These are phyloP conservation scores for Stramonita haemastoma DNA, from an alignment of 2,888 invertebrate genomes.

Conservation along the genomic window DNA sequence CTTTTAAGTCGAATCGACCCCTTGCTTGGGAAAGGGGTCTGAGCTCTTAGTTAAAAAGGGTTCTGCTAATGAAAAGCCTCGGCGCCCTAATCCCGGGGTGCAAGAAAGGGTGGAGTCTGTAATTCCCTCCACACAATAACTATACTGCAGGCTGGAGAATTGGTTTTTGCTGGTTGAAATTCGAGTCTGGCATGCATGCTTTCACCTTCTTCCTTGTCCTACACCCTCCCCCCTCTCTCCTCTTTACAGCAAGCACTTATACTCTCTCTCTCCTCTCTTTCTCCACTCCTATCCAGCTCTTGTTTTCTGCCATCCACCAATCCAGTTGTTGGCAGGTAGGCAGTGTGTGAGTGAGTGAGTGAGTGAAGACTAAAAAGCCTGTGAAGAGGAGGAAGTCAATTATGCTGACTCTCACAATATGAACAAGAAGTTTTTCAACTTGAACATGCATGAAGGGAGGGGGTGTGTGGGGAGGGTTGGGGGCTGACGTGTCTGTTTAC, in stretches of 20 bases:
- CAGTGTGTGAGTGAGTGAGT: no score
- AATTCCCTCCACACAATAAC: neutral
- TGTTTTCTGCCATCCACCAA: neutral
- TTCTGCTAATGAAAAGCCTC: neutral
- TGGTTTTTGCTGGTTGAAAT: neutral
- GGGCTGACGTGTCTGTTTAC: no score
- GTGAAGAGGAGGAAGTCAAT: neutral
- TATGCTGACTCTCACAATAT: constrained; percentile 7
- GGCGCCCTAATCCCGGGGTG: neutral
- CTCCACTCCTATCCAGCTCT: neutral
- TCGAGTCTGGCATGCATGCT: neutral
- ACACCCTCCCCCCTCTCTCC: no score
- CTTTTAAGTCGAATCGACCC: constrained; percentile 3
- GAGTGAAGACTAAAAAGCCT: neutral
- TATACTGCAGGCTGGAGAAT: neutral
- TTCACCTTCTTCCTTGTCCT: neutral
- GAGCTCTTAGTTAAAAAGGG: neutral
- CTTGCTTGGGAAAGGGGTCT: neutral
- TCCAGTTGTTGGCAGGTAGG: no score
- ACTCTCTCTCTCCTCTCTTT: no score
- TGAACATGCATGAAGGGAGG: neutral
- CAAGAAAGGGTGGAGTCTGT: constrained; percentile 1
- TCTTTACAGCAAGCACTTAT: no score
- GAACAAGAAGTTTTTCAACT: neutral
- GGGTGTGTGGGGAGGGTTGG: no score